phyloP scores from a whole-genome alignment of 1,140 invertebrate species.

The Copidosoma floridanum region DNA sequence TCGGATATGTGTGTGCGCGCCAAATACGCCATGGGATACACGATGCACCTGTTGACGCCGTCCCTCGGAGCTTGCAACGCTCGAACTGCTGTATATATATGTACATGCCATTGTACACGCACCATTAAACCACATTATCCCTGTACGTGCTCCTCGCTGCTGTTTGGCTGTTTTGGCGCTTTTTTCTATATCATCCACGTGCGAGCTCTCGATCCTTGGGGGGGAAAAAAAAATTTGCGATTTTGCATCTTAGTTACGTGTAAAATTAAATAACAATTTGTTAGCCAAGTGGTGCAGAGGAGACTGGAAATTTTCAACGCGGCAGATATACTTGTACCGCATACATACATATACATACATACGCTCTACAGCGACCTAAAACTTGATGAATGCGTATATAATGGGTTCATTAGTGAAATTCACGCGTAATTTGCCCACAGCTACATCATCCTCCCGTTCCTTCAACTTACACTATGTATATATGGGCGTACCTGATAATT shows the following conservation, averaged over 20 bases:
- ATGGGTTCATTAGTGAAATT: constrained; percentile 28
- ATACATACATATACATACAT: neutral
- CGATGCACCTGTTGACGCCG: constrained; percentile 28
- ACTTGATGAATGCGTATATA: constrained; percentile 21
- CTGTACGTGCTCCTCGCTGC: no score
- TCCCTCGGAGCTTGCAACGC: no score
- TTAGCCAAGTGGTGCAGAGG: no score
- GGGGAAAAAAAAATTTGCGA: no score
- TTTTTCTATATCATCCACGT: neutral
- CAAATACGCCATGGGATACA: constrained; percentile 12
- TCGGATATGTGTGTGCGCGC: neutral
- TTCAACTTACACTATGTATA: no score
- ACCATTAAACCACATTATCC: constrained; percentile 22
- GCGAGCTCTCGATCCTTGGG: no score
- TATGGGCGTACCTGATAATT: no score
- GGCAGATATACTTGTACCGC: neutral
- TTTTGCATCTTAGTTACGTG: no score
- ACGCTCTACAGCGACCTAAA: neutral
- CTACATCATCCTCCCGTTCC: no score
- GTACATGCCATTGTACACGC: neutral
- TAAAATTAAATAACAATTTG: no score
- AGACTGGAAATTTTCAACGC: constrained; percentile 8
- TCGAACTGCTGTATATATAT: no score
- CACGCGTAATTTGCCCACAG: constrained; percentile 9
- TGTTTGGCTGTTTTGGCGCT: no score